Evolutionary conservation across 2,113 vertebrate species (phyloP), one percentile per base, ranked within the genome.

Genomic region (Rana temporaria): DNA sequence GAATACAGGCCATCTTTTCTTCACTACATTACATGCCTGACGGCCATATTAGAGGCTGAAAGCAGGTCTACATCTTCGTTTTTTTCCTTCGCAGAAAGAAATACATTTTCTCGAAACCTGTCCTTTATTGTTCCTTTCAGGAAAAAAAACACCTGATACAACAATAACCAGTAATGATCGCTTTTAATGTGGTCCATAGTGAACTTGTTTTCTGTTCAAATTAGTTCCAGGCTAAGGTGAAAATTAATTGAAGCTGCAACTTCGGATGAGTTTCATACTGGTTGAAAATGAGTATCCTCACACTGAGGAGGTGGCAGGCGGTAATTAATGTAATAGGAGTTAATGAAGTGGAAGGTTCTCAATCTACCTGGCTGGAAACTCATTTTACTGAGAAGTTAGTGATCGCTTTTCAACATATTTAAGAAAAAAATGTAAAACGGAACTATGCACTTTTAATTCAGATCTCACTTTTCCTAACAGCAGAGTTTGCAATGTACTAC

Each of bases 21-120:
- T 86, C 83, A 87, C 89, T 89, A 89, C 88, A 88, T 90, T 90
- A 89, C 90, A 87, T 88, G 87, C 87, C 89, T 60, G 2, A 85
- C 82, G 87, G 87, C 89, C 90, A 89, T 89, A 90, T 90, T 90
- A 82, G 71, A 82, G 74, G 90, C 89, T 88, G 80, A 48, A 79
- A 9, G 0, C 0, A 0, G 79, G 78, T 85, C 42, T 79, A 2
- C 85, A 84, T 70, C 84, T 73, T 74, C 64, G 67, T 75, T 76
- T 82, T 60, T 82, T 34, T 67, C 81, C 72, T 76, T 64, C 22
- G 62, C 38, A 24, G 38, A 73, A 6, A 1, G 4, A 2, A 42
- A 0, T 15, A 15, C 81, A 79, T 85, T 87, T 88, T 78, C 60
- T 52, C 86, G 18, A 66, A 67, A 68, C 53, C 30, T 60, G 24